Percentiles rank a stretch among this genome's conserved stretches.
Evolutionary conservation across 2,888 invertebrate species (phyloP).

Genomic region (Ptilodon capucinus): DNA sequence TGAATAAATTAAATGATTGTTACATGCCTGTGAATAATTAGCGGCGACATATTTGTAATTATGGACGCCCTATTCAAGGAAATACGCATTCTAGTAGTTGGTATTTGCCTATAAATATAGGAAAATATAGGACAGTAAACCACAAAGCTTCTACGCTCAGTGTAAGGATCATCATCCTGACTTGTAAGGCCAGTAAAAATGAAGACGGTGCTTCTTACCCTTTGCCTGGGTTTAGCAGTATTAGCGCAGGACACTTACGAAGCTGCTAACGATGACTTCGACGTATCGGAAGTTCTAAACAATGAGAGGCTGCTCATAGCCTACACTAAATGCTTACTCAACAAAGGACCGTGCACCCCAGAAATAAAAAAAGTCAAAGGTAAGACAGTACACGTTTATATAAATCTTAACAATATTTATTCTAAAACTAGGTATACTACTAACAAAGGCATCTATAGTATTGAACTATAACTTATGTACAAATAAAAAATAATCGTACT

Average conservation of each 20-base stretch:
- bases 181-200: conserved; percentile 33
- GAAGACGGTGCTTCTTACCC: conserved; percentile 46
- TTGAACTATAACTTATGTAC: conserved; percentile 5
- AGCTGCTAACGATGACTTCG: conserved; percentile 84
- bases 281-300: conserved; percentile 85
- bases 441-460: conserved; percentile 1
- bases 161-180: conserved; percentile 8
- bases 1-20: conserved; percentile 29
- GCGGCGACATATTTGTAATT: conserved; percentile 38
- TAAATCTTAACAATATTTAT: conserved; percentile 2
- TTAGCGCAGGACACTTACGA: conserved; percentile 79
- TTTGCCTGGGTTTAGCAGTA: conserved; percentile 46
- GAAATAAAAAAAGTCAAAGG: conserved; percentile 88
- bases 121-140: conserved; percentile 8
- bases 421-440: conserved; percentile 6
- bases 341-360: conserved; percentile 86
- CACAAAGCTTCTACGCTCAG: conserved; percentile 26
- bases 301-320: conserved; percentile 86
- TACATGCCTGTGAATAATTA: conserved; percentile 34
- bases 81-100: conserved; percentile 23
- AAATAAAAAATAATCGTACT: background rate
- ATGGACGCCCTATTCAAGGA: conserved; percentile 27
- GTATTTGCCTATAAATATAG: conserved; percentile 44
- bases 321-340: conserved; percentile 87
- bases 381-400: conserved; percentile 52